Evolutionary conservation across 2,888 invertebrate species (phyloP).

Genomic region (Ectropis crepuscularia): DNA sequence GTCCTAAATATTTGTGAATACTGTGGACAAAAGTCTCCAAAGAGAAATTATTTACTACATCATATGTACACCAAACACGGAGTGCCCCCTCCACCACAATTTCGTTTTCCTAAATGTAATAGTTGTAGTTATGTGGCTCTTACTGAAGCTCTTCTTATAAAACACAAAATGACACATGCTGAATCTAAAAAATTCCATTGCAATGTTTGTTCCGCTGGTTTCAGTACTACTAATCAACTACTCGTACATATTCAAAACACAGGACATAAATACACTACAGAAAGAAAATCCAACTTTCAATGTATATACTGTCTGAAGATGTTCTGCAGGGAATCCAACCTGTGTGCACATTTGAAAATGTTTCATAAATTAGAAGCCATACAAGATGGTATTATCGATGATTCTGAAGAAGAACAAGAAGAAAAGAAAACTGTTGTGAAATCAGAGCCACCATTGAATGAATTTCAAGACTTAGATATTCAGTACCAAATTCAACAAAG

Average conservation of each 20-base stretch:
- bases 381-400: conserved; percentile 87
- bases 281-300: conserved; percentile 78
- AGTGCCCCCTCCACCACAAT: conserved; percentile 88
- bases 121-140: conserved; percentile 90
- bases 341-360: conserved; percentile 89
- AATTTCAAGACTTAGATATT: conserved; percentile 62
- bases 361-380: conserved; percentile 87
- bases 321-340: conserved; percentile 87
- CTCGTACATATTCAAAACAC: conserved; percentile 83
- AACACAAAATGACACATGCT: conserved; percentile 86
- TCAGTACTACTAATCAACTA: conserved; percentile 69
- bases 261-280: conserved; percentile 78
- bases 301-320: conserved; percentile 91
- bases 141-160: conserved; percentile 88
- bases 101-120: conserved; percentile 91
- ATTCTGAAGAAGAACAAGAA: conserved; percentile 77
- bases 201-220: conserved; percentile 83
- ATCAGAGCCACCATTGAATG: conserved; percentile 63
- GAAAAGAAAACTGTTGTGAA: conserved; percentile 48
- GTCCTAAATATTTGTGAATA: conserved; percentile 92
- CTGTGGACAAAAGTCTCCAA: conserved; percentile 91
- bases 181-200: conserved; percentile 72
- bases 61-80: conserved; percentile 93
- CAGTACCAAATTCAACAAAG: conserved; percentile 69
- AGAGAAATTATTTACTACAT: conserved; percentile 90